Base-by-base conservation (phyloP, 2,113 vertebrate genomes). In the Pachyramphus minor region DNA sequence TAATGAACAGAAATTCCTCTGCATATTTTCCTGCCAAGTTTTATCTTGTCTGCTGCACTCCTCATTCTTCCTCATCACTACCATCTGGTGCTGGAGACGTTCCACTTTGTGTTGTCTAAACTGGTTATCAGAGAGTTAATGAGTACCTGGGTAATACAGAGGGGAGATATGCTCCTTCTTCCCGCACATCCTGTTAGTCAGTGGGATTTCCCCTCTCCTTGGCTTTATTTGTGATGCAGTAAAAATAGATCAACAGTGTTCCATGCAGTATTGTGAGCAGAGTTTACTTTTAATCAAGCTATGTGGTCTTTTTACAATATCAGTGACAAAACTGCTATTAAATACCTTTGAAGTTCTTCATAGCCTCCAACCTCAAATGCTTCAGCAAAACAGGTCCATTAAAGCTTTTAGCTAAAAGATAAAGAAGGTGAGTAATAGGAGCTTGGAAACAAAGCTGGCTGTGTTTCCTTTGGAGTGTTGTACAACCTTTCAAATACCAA, bases 91-190 rank as follows among this genome's bases (percentile, higher is more conserved):
- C 71, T 93, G 89, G 91, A 94, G 53, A 76, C 27, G 14, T 95
- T 96, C 89, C 77, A 89, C 69, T 90, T 89, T 49, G 31, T 84
- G 80, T 84, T 93, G 87, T 91, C 96, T 96, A 79, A 97, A 93
- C 66, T 85, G 93, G 89, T 87, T 91, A 89, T 95, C 91, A 91
- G 41, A 84, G 89, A 94, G 94, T 95, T 96, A 96, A 97, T 84
- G 81, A 87, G n/a, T 97, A 97, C 95, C 89, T 93, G 87, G 49
- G 35, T 89, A 89, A 69, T 73, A 91, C 4, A 31, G 72, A 77
- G 91, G 31, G 33, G 56, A 93, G 80, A 78, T 9, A 0, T 68
- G 80, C 37, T 95, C 49, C 1, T 91, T 49, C 89, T 93, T 85
- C 74, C 53, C 0, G 2, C 71, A 79, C 3, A 33, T 95, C 89